Percentiles rank a stretch among this genome's conserved stretches.
Conservation (phyloP, 2,797 vertebrate genomes). For the Xenentodon cancila region DNA sequence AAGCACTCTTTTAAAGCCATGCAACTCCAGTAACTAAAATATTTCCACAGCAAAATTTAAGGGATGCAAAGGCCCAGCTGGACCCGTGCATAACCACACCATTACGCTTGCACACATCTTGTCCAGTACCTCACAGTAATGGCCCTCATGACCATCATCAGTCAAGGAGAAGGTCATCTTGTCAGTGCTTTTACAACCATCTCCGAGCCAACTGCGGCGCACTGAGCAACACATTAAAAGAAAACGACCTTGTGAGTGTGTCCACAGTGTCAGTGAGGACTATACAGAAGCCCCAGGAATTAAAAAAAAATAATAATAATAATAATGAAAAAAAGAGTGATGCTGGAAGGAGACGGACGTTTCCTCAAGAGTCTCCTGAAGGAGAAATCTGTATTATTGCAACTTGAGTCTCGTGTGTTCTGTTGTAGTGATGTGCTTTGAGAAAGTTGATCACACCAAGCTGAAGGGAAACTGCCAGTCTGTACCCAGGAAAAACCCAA, state of each 20-base stretch:
- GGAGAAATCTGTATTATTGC: background rate
- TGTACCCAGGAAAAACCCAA: too few species aligned
- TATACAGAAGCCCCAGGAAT: conserved; percentile 23
- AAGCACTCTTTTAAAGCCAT: background rate
- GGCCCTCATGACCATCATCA: conserved; percentile 61
- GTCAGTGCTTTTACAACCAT: conserved; percentile 69
- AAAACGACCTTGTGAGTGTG: conserved; percentile 64
- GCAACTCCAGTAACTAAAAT: background rate
- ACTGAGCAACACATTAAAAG: conserved; percentile 60
- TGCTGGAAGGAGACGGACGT: background rate
- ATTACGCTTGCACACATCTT: conserved; percentile 12
- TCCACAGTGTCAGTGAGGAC: conserved; percentile 37
- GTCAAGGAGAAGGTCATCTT: conserved; percentile 75
- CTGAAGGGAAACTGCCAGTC: too few species aligned
- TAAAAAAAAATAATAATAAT: conserved; percentile 18
- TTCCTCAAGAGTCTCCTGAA: conserved; percentile 5
- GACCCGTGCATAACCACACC: conserved; percentile 6
- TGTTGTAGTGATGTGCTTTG: too few species aligned
- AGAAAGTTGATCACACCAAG: too few species aligned
- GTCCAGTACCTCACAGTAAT: conserved; percentile 52
- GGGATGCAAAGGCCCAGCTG: conserved; percentile 11
- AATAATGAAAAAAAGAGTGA: conserved; percentile 8
- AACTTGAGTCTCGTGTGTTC: too few species aligned
- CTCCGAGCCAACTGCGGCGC: conserved; percentile 54
- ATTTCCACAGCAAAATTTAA: background rate